Evolutionary conservation across 2,888 invertebrate genomes (phyloP), one percentile per base, ranked within the genome.

Genomic region (Branchipolynoe longqiensis): DNA sequence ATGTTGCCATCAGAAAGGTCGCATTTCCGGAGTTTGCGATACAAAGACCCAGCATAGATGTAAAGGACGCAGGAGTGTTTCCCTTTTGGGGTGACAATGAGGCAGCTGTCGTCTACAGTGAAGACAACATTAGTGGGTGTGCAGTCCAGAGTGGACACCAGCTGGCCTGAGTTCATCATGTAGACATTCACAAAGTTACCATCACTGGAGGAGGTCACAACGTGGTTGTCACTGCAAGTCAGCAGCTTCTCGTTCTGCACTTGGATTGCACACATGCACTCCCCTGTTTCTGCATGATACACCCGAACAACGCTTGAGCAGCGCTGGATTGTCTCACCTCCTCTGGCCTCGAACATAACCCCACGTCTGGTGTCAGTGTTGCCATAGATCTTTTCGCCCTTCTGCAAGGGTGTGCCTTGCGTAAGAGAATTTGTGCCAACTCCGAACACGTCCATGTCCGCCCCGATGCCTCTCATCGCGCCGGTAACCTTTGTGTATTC

Each of bases 271-370:
- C 48, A 48, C 18, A 25, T 25, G 28, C 78, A 78, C 14, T 48
- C 28, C 1, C 78, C 78, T 4, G 48, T 48, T 22, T 78, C 78
- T 12, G 48, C 78, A 22, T 48, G 6, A n/a, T 78, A 78, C 8
- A 78, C 54, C n/a, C 78, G 18, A 25, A 78, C 48, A 14, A 78
- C 78, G 31, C 78, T 78, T 28, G 78, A 48, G 48, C 41, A 41
- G 18, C 78, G 41, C 18, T 78, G 78, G 12, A 78, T 78, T 14
- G 78, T 48, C 31, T 78, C 78, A 12, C 78, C 78, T 48, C 78
- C 78, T 25, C 48, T 48, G 12, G 78, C 78, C 28, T 78, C 78
- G 48, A 48, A 78, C 6, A 78, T 54, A 28, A 48, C 48, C 22
- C 78, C 78, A 2, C 78, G 41, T 18, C 54, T 18, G 3, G 78